Percentiles rank a stretch among this genome's conserved stretches.
Conservation (phyloP, 1,140 invertebrate genomes). For the Vollenhovia emeryi region DNA sequence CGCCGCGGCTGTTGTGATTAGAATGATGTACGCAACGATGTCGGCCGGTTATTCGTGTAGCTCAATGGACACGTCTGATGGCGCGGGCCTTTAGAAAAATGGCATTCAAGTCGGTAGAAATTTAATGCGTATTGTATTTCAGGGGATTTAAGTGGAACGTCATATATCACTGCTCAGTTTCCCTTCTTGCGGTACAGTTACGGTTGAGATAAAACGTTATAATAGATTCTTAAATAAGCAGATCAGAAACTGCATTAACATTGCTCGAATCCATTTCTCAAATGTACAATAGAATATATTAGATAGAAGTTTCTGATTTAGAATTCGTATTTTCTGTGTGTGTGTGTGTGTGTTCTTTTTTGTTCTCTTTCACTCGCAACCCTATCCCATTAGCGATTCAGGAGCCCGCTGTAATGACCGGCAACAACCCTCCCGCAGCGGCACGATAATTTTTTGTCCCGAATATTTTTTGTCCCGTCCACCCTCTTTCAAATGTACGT, state of each 20-base stretch:
- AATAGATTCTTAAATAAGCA: background rate
- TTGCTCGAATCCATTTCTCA: background rate
- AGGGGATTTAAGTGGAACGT: background rate
- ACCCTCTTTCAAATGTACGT: conserved; percentile 39
- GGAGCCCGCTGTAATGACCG: background rate
- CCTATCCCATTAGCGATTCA: conserved; percentile 22
- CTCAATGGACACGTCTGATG: background rate
- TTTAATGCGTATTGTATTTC: conserved; percentile 3
- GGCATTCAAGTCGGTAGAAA: background rate
- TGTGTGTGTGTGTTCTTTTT: background rate
- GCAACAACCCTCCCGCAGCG: background rate
- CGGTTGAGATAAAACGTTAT: background rate
- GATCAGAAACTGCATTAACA: background rate
- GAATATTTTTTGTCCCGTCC: conserved; percentile 1
- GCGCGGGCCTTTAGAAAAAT: background rate
- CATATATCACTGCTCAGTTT: background rate
- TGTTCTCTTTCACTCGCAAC: background rate
- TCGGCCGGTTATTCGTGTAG: background rate
- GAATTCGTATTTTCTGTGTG: background rate
- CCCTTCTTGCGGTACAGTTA: background rate
- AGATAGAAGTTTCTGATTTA: background rate
- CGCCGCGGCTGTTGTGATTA: conserved; percentile 26
- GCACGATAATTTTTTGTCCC: background rate
- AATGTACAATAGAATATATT: background rate
- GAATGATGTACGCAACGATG: conserved; percentile 26